These are phyloP conservation scores for Cephalopachus bancanus DNA, from an alignment of 2,797 vertebrate genomes.

Conservation along the genomic window DNA sequence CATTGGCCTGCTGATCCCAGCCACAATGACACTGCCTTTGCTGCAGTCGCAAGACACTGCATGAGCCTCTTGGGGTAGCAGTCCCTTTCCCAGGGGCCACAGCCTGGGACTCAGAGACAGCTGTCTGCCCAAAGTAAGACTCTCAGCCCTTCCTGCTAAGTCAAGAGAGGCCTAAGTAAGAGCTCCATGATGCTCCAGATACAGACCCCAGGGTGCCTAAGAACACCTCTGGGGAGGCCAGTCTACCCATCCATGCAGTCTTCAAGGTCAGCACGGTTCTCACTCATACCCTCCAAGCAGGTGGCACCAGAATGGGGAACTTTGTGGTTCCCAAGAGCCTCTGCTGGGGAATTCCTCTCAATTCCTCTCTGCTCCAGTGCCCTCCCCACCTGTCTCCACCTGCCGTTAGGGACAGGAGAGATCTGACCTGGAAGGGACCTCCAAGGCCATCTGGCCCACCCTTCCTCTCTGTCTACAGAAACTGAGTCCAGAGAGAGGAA, in stretches of 20 bases:
- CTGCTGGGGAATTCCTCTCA: constrained; percentile 73
- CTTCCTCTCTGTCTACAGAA: constrained; percentile 28
- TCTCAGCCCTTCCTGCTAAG: not conserved
- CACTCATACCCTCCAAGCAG: constrained; percentile 43
- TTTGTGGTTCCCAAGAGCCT: constrained; percentile 41
- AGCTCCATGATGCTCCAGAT: not conserved
- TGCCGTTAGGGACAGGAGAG: constrained; percentile 31
- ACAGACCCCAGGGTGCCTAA: not conserved
- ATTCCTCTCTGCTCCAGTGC: constrained; percentile 56
- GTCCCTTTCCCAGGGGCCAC: not conserved
- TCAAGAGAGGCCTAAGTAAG: not conserved
- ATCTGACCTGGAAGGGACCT: constrained; percentile 42
- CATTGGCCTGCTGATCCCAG: not conserved
- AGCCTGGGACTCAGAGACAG: not conserved
- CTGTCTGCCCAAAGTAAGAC: constrained; percentile 40
- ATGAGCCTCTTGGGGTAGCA: not conserved
- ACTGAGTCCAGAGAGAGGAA: constrained; percentile 66
- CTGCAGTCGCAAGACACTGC: not conserved
- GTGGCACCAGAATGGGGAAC: constrained; percentile 75
- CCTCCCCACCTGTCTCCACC: constrained; percentile 35
- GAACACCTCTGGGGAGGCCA: not conserved
- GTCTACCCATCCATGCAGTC: not conserved
- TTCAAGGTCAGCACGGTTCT: not conserved
- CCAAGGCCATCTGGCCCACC: not conserved
- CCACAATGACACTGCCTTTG: not conserved